phyloP scores from a whole-genome alignment of 2,888 invertebrate species.

The Scotopteryx bipunctaria region DNA sequence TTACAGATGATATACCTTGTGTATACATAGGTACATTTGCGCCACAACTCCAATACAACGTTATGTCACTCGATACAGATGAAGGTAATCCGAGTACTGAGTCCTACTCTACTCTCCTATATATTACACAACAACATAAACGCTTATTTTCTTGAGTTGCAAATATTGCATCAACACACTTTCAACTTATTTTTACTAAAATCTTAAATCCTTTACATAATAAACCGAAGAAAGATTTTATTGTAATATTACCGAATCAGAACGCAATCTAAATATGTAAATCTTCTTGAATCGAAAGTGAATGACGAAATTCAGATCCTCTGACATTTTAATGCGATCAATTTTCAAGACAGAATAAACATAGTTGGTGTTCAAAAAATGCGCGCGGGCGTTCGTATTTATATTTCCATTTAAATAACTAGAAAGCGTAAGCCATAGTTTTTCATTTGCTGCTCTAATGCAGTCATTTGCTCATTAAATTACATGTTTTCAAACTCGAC shows the following conservation, averaged over 20 bases:
- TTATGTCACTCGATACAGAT: constrained; percentile 54
- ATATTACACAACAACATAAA: constrained; percentile 30
- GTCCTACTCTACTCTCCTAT: constrained; percentile 29
- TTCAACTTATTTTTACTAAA: constrained; percentile 28
- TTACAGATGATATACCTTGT: constrained; percentile 30
- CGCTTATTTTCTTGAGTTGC: constrained; percentile 30
- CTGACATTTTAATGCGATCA: constrained; percentile 29
- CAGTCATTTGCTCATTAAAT: constrained; percentile 35
- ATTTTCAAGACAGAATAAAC: constrained; percentile 31
- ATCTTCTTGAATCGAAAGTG: constrained; percentile 41
- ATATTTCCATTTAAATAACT: constrained; percentile 29
- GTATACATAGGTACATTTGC: constrained; percentile 24
- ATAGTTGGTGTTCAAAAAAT: constrained; percentile 27
- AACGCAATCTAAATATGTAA: constrained; percentile 44
- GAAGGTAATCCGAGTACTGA: constrained; percentile 23
- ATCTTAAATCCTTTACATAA: constrained; percentile 42
- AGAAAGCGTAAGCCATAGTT: constrained; percentile 38
- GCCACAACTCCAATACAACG: constrained; percentile 22
- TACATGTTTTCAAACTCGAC: constrained; percentile 34
- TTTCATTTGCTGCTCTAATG: constrained; percentile 31
- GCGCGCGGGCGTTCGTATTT: constrained; percentile 25
- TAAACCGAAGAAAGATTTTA: constrained; percentile 35
- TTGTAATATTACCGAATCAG: constrained; percentile 42
- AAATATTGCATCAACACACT: constrained; percentile 34
- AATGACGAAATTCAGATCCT: constrained; percentile 41